Percentiles rank a stretch among this genome's conserved stretches.
Evolutionary conservation across 1,140 invertebrate genomes (phyloP).

Genomic region (Pissodes strobi): DNA sequence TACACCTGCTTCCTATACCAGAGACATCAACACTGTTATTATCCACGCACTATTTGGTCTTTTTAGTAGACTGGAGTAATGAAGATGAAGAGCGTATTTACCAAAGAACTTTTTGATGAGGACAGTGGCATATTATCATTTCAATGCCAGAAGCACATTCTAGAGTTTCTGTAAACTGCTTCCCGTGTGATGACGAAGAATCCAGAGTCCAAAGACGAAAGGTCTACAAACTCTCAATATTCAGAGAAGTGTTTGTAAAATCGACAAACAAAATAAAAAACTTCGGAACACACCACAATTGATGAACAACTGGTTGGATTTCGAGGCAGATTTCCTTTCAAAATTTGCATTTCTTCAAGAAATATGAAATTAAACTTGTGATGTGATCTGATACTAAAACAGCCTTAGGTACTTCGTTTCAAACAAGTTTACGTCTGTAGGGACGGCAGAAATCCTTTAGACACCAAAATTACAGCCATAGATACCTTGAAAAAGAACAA

Average conservation of each 20-base stretch:
- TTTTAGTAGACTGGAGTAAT: too few relatives aligned
- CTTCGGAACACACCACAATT: too few relatives aligned
- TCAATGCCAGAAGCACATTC: background rate
- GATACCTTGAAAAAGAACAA: conserved; percentile 59
- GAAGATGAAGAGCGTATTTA: background rate
- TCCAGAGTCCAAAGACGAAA: background rate
- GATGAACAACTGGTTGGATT: too few relatives aligned
- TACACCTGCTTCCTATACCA: background rate
- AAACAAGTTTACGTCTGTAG: conserved; percentile 46
- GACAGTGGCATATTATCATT: background rate
- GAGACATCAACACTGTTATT: background rate
- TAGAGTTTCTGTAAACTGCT: background rate
- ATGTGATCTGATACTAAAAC: too few relatives aligned
- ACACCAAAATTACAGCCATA: conserved; percentile 50
- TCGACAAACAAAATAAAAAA: too few relatives aligned
- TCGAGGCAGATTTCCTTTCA: too few relatives aligned
- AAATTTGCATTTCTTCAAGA: background rate
- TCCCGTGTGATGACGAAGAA: too few relatives aligned
- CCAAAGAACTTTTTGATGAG: background rate
- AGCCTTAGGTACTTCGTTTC: too few relatives aligned
- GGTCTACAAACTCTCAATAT: background rate
- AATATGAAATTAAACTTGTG: background rate
- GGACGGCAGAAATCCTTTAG: conserved; percentile 39
- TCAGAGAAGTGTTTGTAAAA: too few relatives aligned
- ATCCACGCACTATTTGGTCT: too few relatives aligned